Conservation (phyloP, 2,797 vertebrate genomes). For the Thamnophis elegans region DNA sequence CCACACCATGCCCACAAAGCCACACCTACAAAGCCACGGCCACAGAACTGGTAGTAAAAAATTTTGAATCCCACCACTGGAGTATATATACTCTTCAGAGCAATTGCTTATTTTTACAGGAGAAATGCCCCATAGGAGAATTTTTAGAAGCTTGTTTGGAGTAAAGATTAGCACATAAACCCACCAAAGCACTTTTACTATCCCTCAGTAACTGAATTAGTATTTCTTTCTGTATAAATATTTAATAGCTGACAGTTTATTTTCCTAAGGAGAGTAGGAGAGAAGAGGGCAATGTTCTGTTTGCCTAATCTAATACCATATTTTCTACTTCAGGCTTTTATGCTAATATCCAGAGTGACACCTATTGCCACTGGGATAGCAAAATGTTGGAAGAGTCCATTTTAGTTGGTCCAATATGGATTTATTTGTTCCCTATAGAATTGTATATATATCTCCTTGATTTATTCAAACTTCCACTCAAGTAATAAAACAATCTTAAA, state of each 20-base stretch:
- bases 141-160: background rate
- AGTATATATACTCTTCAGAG: too few relatives aligned
- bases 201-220: background rate
- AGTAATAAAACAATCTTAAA: background rate
- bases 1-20: too few relatives aligned
- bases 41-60: too few relatives aligned
- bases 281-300: background rate
- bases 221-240: background rate
- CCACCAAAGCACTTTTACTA: background rate
- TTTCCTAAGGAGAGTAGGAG: background rate
- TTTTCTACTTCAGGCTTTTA: background rate
- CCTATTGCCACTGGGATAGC: background rate
- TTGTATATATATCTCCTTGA: background rate
- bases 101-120: too few relatives aligned
- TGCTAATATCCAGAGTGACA: background rate
- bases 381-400: background rate
- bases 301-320: background rate
- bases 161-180: background rate
- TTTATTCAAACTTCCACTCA: background rate
- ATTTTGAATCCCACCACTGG: too few relatives aligned
- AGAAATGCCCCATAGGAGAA: background rate
- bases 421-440: background rate
- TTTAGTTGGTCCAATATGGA: background rate
- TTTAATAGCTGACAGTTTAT: background rate
- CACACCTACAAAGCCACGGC: too few relatives aligned